A percentile compares a stretch with the other conserved stretches of the same genome.
These are phyloP conservation scores for Tenthredo distinguenda DNA, from an alignment of 2,888 invertebrate genomes.

Conservation along the genomic window DNA sequence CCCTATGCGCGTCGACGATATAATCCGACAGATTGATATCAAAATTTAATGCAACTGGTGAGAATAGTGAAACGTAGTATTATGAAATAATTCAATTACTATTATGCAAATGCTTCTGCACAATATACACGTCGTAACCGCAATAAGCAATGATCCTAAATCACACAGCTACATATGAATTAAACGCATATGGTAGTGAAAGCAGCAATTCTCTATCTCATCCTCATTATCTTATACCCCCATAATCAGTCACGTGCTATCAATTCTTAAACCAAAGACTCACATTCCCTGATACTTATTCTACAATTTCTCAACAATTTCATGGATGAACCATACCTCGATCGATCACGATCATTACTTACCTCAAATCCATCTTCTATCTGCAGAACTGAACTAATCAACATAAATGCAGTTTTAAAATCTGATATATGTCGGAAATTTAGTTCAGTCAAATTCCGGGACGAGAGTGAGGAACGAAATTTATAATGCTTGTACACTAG, in stretches of 20 bases:
- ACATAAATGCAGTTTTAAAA: too few relatives aligned
- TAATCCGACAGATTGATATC: background rate
- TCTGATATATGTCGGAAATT: background rate
- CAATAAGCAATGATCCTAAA: constrained; percentile 41
- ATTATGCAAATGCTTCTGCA: constrained; percentile 33
- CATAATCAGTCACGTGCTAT: constrained; percentile 4
- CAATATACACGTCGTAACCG: constrained; percentile 30
- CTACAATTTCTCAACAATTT: background rate
- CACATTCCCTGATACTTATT: background rate
- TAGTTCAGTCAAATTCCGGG: background rate
- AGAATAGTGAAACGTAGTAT: constrained; percentile 11
- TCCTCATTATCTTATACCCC: constrained; percentile 13
- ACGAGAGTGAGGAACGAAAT: background rate
- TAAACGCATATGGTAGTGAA: constrained; percentile 32
- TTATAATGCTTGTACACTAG: background rate
- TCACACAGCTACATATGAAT: constrained; percentile 20
- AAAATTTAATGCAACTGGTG: background rate
- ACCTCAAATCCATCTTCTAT: background rate
- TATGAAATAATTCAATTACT: constrained; percentile 30
- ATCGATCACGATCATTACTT: background rate
- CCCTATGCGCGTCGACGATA: background rate
- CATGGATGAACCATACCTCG: background rate
- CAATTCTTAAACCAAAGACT: background rate
- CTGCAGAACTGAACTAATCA: background rate
- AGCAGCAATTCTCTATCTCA: constrained; percentile 7